Evolutionary conservation across 1,140 invertebrate species (phyloP).

Genomic region (Muscidifurax raptorellus): DNA sequence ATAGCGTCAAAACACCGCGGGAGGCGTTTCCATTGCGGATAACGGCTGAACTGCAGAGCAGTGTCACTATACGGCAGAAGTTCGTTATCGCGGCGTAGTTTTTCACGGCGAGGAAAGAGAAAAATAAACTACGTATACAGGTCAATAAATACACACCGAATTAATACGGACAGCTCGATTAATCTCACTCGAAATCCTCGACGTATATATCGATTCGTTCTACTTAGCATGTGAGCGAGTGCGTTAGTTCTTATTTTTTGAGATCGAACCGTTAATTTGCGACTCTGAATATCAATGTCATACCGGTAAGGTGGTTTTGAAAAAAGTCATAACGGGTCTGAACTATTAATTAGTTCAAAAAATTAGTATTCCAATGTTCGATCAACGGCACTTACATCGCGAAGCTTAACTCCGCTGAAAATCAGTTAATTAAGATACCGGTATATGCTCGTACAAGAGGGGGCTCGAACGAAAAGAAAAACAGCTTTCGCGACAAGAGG

Average conservation of each 20-base stretch:
- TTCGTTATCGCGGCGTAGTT: not conserved
- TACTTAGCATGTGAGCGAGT: not conserved
- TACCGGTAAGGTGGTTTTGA: not conserved
- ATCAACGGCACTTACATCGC: not conserved
- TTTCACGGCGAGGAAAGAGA: not conserved
- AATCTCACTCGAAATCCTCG: not conserved
- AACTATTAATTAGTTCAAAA: not conserved
- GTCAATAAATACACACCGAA: not conserved
- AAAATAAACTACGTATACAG: not conserved
- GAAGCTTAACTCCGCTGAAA: not conserved
- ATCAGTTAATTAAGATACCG: not conserved
- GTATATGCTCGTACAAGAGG: not conserved
- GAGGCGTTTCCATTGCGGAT: conserved; percentile 19
- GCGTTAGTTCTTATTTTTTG: not conserved
- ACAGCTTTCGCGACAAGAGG: not conserved
- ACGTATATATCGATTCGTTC: conserved; percentile 34
- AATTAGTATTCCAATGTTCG: conserved; percentile 4
- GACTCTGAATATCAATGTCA: not conserved
- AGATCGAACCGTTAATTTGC: not conserved
- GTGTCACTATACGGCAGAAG: conserved; percentile 13
- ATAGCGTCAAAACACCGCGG: conserved; percentile 6
- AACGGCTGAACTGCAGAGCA: not conserved
- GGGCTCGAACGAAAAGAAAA: not conserved
- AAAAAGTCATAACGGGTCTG: conserved; percentile 1
- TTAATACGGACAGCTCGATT: conserved; percentile 18